phyloP scores from a whole-genome alignment of 35 echinoderm and acorn worm species.

The Nesometra sesokonis region DNA sequence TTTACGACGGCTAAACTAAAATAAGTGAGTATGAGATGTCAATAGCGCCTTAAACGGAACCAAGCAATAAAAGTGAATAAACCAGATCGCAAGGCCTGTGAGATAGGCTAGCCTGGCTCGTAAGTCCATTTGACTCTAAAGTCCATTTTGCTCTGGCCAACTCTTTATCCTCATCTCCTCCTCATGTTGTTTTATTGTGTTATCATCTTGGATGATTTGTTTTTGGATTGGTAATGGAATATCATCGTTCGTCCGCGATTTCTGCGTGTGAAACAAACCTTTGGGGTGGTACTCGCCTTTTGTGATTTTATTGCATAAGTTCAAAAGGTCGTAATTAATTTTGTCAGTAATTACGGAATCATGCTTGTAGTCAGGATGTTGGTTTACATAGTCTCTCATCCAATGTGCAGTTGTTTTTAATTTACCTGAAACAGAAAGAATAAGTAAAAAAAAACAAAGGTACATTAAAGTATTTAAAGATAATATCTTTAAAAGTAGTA shows the following conservation, averaged over 20 bases:
- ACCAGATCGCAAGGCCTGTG: no score
- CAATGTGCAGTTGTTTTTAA: conserved; percentile 63
- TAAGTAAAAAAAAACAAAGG: no score
- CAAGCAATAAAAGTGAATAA: no score
- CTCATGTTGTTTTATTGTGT: background rate
- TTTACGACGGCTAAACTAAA: no score
- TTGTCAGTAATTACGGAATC: conserved; percentile 63
- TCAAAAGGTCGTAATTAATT: conserved; percentile 75
- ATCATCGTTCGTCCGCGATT: background rate
- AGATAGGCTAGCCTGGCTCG: no score
- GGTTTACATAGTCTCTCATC: conserved; percentile 72
- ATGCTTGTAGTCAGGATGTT: conserved; percentile 77
- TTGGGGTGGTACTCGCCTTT: conserved; percentile 34
- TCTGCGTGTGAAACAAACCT: conserved; percentile 36
- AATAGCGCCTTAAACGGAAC: no score
- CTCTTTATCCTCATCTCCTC: background rate
- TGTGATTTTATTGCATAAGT: conserved; percentile 47
- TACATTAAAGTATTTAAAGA: no score
- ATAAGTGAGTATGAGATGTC: no score
- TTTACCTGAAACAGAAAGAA: conserved; percentile 38
- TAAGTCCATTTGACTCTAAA: no score
- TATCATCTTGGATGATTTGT: background rate
- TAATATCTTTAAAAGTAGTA: no score
- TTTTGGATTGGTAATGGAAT: background rate
- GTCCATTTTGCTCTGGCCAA: background rate